A percentile compares a stretch with the other conserved stretches of the same genome.
Evolutionary conservation across 2,797 vertebrate species (phyloP).

Genomic region (Eulemur coronatus): DNA sequence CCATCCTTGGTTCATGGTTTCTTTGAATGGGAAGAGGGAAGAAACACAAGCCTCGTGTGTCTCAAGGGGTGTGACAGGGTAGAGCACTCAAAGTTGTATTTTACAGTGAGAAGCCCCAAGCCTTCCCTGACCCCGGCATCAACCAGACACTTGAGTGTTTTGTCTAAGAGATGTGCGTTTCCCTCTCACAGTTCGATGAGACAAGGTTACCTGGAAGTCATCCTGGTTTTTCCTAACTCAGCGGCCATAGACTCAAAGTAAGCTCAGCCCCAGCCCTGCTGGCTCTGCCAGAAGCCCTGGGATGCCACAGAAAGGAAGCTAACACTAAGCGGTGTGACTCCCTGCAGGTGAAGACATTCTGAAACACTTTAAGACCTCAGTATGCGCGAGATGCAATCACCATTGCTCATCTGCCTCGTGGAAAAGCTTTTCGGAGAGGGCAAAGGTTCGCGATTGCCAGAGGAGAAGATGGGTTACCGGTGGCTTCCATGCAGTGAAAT

Average conservation of each 20-base stretch:
- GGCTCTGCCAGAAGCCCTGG: background rate
- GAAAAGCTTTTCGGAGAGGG: background rate
- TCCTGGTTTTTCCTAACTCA: background rate
- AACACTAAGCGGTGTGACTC: background rate
- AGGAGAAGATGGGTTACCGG: conserved; percentile 4
- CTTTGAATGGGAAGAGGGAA: background rate
- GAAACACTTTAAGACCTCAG: background rate
- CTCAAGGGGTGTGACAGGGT: background rate
- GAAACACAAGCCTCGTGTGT: background rate
- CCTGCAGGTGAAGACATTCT: background rate
- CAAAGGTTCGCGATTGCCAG: background rate
- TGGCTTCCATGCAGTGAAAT: conserved; percentile 48
- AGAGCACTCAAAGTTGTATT: background rate
- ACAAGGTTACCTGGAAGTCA: background rate
- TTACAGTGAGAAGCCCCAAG: background rate
- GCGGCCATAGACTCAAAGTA: background rate
- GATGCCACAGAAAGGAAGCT: background rate
- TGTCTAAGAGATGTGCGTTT: background rate
- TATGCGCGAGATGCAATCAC: background rate
- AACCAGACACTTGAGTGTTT: background rate
- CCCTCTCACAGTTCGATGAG: background rate
- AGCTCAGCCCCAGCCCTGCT: rapidly evolving
- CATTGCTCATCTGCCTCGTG: background rate
- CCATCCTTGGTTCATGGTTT: background rate
- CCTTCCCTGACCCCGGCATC: background rate